These are phyloP conservation scores for Patella depressa DNA, from an alignment of 2,888 invertebrate genomes.

Conservation along the genomic window DNA sequence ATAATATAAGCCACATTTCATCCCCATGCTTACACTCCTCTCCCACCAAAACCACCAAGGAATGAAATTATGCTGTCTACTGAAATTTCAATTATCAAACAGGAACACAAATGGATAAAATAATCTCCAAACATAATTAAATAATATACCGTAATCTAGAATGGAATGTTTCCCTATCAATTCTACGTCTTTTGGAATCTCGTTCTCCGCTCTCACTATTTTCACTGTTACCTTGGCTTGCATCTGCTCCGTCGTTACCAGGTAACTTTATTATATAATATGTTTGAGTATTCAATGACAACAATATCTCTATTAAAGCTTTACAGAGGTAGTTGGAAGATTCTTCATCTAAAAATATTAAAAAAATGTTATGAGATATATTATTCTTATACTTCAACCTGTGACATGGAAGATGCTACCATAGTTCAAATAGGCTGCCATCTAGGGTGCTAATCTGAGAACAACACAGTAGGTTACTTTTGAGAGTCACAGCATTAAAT, in stretches of 20 bases:
- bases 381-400: not conserved
- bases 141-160: slow-evolving; percentile 50
- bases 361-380: not conserved
- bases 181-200: slow-evolving; percentile 54
- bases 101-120: no score
- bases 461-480: no score
- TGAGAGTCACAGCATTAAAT: no score
- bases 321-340: slow-evolving; percentile 43
- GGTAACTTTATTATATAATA: slow-evolving; percentile 45
- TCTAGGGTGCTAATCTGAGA: no score
- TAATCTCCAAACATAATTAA: not conserved
- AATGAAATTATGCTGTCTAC: no score
- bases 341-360: slow-evolving; percentile 48
- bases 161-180: slow-evolving; percentile 63
- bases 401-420: no score
- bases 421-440: no score
- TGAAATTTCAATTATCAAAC: no score
- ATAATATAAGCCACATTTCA: no score
- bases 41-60: no score
- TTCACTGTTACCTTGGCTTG: slow-evolving; percentile 14
- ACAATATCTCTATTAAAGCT: slow-evolving; percentile 54
- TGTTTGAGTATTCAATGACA: slow-evolving; percentile 42
- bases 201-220: slow-evolving; percentile 41
- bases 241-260: not conserved
- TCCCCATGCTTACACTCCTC: no score